These are phyloP conservation scores for Isichthys henryi DNA, from an alignment of 2,113 vertebrate genomes.

Conservation along the genomic window DNA sequence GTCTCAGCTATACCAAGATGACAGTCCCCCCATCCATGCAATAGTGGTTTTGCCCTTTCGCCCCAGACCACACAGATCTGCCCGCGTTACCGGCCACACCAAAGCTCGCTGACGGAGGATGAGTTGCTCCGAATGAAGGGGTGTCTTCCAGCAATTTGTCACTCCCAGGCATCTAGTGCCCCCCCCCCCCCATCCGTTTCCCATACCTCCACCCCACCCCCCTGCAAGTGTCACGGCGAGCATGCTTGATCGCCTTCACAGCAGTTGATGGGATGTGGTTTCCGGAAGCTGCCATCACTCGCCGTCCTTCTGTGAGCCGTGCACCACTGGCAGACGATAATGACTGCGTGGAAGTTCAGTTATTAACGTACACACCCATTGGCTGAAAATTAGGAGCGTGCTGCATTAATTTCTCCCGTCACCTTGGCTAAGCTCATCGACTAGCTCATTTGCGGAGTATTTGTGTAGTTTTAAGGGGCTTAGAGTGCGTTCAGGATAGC, in stretches of 20 bases:
- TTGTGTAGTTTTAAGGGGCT: slow-evolving; percentile 11
- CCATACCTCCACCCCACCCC: slow-evolving; percentile 1
- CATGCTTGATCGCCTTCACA: slow-evolving; percentile 31
- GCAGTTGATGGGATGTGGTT: slow-evolving; percentile 27
- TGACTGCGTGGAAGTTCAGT: too few relatives aligned
- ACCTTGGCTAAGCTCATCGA: not conserved
- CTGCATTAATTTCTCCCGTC: not conserved
- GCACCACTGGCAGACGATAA: not conserved
- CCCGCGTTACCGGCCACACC: not conserved
- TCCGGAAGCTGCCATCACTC: slow-evolving; percentile 20
- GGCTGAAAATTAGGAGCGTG: not conserved
- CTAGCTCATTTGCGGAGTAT: slow-evolving; percentile 7
- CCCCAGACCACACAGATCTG: not conserved
- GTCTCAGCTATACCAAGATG: not conserved
- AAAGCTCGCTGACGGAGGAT: not conserved
- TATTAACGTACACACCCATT: not conserved
- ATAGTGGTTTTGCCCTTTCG: slow-evolving; percentile 46
- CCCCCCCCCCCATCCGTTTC: not conserved
- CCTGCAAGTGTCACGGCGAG: slow-evolving; percentile 29
- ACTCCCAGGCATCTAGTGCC: slow-evolving; percentile 36
- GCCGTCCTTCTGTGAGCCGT: slow-evolving; percentile 20
- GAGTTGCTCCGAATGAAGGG: slow-evolving; percentile 5
- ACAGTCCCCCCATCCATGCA: slow-evolving; percentile 54
- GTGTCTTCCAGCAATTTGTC: slow-evolving; percentile 33
- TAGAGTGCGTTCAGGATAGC: not conserved